Evolutionary conservation across 2,888 invertebrate genomes (phyloP).

Genomic region (Stenotaenia linearis): DNA sequence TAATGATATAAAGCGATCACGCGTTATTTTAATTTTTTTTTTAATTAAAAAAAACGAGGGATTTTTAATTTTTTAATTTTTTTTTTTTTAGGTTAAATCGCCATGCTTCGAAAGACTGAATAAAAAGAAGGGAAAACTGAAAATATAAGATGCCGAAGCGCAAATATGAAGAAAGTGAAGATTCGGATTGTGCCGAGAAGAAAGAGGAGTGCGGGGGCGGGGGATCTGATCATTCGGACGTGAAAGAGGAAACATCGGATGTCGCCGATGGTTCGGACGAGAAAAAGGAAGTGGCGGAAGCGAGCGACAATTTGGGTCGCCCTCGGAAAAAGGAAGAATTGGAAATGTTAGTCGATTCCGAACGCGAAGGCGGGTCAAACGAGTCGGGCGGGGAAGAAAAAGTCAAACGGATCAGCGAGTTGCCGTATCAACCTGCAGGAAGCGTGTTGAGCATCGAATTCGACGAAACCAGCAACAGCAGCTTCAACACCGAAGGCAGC

Average conservation of each 20-base stretch:
- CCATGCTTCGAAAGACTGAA: not conserved
- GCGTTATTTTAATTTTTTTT: not conserved
- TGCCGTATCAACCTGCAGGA: not conserved
- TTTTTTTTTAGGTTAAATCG: not conserved
- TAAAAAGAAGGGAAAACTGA: not conserved
- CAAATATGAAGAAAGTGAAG: slow-evolving; percentile 12
- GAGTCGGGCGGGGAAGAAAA: not conserved
- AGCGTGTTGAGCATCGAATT: not conserved
- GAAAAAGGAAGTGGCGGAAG: not conserved
- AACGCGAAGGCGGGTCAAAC: not conserved
- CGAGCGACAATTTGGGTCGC: not conserved
- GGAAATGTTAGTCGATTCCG: not conserved
- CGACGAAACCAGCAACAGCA: slow-evolving; percentile 34
- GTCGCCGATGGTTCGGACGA: not conserved
- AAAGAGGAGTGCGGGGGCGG: not conserved
- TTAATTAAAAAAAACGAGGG: no score
- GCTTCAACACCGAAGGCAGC: slow-evolving; percentile 36
- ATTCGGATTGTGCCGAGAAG: no score
- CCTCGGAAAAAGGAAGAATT: not conserved
- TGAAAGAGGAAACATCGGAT: not conserved
- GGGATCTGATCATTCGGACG: no score
- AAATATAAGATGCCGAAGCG: slow-evolving; percentile 32
- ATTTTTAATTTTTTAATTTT: not conserved
- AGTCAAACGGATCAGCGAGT: not conserved
- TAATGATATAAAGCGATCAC: no score